Evolutionary conservation across 2,888 invertebrate species (phyloP).

Genomic region (Microctonus hyperodae): DNA sequence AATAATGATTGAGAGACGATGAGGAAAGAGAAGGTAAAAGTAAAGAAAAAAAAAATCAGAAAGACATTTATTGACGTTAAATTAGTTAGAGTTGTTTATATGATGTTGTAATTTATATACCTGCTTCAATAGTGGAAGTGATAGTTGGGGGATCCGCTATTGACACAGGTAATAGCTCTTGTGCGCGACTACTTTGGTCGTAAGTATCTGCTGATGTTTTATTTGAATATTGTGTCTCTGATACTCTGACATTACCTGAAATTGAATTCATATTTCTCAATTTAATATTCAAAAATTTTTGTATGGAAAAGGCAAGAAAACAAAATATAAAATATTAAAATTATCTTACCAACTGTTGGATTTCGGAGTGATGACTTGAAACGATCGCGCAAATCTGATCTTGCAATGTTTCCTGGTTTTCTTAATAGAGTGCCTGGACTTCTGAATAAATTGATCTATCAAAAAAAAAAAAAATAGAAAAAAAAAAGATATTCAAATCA

Average conservation of each 20-base stretch:
- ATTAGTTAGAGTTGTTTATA: conserved; percentile 31
- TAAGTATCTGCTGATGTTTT: conserved; percentile 34
- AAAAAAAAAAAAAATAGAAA: conserved; percentile 18
- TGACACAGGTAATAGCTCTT: conserved; percentile 53
- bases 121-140: conserved; percentile 41
- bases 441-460: conserved; percentile 54
- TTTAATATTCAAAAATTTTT: neutral
- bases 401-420: conserved; percentile 44
- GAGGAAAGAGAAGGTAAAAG: conserved; percentile 26
- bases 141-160: conserved; percentile 51
- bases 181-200: conserved; percentile 56
- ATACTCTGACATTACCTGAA: neutral
- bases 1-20: conserved; percentile 17
- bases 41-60: no score
- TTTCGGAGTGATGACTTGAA: conserved; percentile 23
- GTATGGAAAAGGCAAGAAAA: neutral
- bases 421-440: conserved; percentile 34
- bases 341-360: conserved; percentile 29
- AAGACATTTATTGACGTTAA: conserved; percentile 22
- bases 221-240: conserved; percentile 9
- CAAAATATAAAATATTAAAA: neutral
- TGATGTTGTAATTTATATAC: conserved; percentile 40
- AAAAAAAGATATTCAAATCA: neutral
- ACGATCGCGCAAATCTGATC: conserved; percentile 36
- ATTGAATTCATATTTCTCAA: neutral